These are phyloP conservation scores for Cosmia trapezina DNA, from an alignment of 2,888 invertebrate genomes.

Conservation along the genomic window DNA sequence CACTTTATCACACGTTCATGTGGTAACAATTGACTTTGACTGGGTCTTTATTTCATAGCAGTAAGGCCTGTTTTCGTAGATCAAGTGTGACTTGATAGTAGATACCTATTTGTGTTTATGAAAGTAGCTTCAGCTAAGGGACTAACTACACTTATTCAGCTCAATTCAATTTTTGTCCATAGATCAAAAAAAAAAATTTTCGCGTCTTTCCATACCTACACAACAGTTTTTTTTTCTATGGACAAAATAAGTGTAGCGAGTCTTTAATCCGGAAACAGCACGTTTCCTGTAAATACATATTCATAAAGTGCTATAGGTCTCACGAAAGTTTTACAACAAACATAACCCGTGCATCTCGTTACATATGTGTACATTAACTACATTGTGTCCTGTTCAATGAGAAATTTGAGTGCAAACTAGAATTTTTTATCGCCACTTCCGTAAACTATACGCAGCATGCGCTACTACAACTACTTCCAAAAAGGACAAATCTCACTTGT, in stretches of 20 bases:
- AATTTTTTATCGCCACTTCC: slow-evolving; percentile 24
- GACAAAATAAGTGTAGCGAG: no score
- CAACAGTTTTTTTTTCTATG: no score
- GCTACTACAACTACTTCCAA: slow-evolving; percentile 1
- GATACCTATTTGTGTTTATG: slow-evolving; percentile 16
- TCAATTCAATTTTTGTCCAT: no score
- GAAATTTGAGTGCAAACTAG: slow-evolving; percentile 37
- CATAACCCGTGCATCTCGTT: slow-evolving; percentile 33
- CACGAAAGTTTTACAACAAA: slow-evolving; percentile 10
- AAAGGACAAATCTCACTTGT: slow-evolving; percentile 18
- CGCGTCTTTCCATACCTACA: no score
- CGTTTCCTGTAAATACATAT: slow-evolving; percentile 17
- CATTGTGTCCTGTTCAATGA: slow-evolving; percentile 34
- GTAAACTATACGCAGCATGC: neutral
- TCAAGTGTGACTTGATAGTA: neutral
- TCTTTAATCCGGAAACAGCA: slow-evolving; percentile 30
- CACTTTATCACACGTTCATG: no score
- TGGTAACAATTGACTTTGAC: neutral
- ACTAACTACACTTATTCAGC: no score
- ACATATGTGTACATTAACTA: slow-evolving; percentile 43
- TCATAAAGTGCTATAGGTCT: slow-evolving; percentile 21
- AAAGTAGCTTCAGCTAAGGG: neutral
- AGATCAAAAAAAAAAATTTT: no score
- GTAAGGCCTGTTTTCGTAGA: slow-evolving; percentile 3
- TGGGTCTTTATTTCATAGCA: neutral